Evolutionary conservation across 1,140 invertebrate species (phyloP).

Genomic region (Lordiphosa stackelbergi): DNA sequence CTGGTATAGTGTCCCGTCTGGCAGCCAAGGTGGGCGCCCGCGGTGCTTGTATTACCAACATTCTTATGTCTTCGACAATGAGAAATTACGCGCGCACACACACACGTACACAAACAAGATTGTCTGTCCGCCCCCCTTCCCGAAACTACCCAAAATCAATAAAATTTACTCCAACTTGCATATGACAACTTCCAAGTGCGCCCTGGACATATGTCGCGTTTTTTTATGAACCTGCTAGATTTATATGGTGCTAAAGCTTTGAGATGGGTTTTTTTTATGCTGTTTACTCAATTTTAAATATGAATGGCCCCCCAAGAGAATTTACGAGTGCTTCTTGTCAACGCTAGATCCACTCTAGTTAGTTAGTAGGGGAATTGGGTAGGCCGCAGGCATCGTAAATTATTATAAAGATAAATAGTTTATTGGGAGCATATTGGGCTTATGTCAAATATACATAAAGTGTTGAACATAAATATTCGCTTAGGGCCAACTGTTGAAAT

Average conservation of each 20-base stretch:
- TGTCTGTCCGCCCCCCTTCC: not conserved
- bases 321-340: too few species aligned
- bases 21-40: constrained; percentile 46
- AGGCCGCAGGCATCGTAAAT: too few species aligned
- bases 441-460: too few species aligned
- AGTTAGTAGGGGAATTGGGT: too few species aligned
- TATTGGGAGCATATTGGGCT: too few species aligned
- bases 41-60: constrained; percentile 47
- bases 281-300: too few species aligned
- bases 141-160: constrained; percentile 40
- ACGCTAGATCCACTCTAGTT: too few species aligned
- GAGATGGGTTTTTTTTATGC: too few species aligned
- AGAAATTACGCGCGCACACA: constrained; percentile 18
- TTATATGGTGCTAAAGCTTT: not conserved
- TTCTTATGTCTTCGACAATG: constrained; percentile 62
- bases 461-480: too few species aligned
- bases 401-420: too few species aligned
- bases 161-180: constrained; percentile 48
- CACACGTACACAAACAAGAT: not conserved
- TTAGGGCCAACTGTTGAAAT: too few species aligned
- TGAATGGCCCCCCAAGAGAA: too few species aligned
- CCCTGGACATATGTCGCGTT: not conserved
- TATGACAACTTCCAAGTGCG: constrained; percentile 19
- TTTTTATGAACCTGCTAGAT: not conserved
- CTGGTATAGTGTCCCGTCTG: constrained; percentile 16